phyloP scores from a whole-genome alignment of 2,113 vertebrate species.

The Centropus bengalensis region DNA sequence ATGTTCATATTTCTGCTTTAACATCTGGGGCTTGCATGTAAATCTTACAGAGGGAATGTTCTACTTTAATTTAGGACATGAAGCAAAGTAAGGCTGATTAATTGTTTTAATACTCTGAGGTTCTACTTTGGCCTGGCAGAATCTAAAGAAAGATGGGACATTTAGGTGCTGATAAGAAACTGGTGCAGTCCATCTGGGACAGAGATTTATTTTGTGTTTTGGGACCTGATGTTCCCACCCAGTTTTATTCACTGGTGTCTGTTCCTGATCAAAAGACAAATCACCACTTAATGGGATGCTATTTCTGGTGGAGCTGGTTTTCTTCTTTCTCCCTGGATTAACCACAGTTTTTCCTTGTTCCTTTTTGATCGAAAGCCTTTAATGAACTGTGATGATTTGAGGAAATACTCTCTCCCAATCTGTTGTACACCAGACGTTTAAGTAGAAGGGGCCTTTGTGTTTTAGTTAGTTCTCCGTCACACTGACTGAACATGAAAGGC shows the following conservation, averaged over 20 bases:
- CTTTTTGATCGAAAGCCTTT: neutral
- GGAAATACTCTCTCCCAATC: neutral
- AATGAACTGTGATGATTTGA: slow-evolving; percentile 21
- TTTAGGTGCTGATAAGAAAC: neutral
- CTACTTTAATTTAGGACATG: neutral
- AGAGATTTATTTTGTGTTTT: neutral
- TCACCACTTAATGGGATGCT: neutral
- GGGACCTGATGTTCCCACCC: neutral
- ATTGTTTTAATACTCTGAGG: neutral
- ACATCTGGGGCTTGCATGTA: neutral
- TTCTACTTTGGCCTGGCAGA: neutral
- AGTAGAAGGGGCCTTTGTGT: slow-evolving; percentile 35
- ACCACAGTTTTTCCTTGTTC: neutral
- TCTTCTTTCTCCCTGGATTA: neutral
- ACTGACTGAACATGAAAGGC: slow-evolving; percentile 24
- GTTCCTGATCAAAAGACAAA: neutral
- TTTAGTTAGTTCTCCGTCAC: neutral
- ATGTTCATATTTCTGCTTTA: neutral
- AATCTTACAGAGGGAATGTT: neutral
- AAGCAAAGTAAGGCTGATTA: neutral
- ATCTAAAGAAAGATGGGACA: neutral
- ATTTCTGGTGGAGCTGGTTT: neutral
- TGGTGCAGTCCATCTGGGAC: neutral
- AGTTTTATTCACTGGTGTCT: neutral
- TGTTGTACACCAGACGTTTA: neutral